These are phyloP conservation scores for Leptogaster cylindrica DNA, from an alignment of 2,888 invertebrate species.

Conservation along the genomic window DNA sequence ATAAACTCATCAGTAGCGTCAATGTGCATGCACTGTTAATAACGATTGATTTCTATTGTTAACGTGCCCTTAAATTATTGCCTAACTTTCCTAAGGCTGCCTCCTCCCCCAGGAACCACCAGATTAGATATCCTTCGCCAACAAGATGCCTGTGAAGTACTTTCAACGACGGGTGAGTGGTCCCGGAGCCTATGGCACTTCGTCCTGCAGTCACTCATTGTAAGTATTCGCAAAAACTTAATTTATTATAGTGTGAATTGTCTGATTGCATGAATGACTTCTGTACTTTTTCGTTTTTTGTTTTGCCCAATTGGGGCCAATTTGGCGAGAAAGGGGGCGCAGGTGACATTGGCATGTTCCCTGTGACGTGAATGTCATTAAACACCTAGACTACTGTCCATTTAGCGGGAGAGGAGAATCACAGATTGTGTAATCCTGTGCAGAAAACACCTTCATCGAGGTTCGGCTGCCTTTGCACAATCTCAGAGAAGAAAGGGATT, in stretches of 20 bases:
- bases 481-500: constrained; percentile 16
- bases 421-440: constrained; percentile 14
- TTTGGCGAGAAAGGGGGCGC: too few relatives aligned
- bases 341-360: too few relatives aligned
- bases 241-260: constrained; percentile 1
- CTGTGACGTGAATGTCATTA: neutral
- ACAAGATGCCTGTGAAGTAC: constrained; percentile 60
- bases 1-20: constrained; percentile 11
- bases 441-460: too few relatives aligned
- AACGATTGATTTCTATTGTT: neutral
- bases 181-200: constrained; percentile 62
- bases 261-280: too few relatives aligned
- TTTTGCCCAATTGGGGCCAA: too few relatives aligned
- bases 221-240: constrained; percentile 50
- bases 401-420: constrained; percentile 2
- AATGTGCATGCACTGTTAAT: constrained; percentile 6
- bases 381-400: neutral
- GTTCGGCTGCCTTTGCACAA: too few relatives aligned
- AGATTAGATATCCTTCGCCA: neutral
- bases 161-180: constrained; percentile 62
- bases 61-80: neutral
- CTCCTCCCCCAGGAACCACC: neutral
- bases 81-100: neutral
- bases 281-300: too few relatives aligned
- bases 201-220: constrained; percentile 58